Base-by-base conservation (phyloP, 53 echinoderm and acorn worm genomes). In the Echinarachnius parma region DNA sequence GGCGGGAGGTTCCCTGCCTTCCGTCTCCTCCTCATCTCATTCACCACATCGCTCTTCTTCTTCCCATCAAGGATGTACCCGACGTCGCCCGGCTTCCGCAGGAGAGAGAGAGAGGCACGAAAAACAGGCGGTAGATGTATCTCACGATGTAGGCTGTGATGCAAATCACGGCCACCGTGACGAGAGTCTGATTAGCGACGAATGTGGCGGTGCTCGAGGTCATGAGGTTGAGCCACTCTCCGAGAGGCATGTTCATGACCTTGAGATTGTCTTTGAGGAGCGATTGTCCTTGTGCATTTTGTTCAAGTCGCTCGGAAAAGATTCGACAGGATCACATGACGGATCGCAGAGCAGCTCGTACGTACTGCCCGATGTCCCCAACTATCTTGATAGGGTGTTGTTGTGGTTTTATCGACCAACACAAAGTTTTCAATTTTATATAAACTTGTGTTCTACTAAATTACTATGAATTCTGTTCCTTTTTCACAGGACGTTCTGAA, bases 1-100 rank as follows among this genome's bases (percentile, higher is more conserved):
- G 90, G 90, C 14, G 90, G 90, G 5, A 90, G 46, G 9, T 90
- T 28, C 0, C 90, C 89, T 0, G 61, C 60, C 33, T 46, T 56
- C 57, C 88, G 65, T 33, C 56, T 27, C 55, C 57, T 83, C 71
- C 75, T 67, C 18, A 76, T 69, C 36, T 83, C 83, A 50, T 76
- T 80, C 46, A 78, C 83, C 23, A 76, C 77, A 31, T 83, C 83
- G 47, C 79, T 74, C 35, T 83, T 82, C 61, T 59, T 77, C 27
- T 80, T 53, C 1, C 80, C 88, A 18, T 77, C 83, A 44, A 81
- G 29, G 42, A 81, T 63, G 46, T 81, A 81, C 13, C 81, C 81
- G 20, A 81, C 75, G 45, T 81, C 81, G 5, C 82, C 82, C 30
- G 57, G 30, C 13, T 53, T 53, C 9, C 53, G n/a, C 3, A 54